A percentile compares a stretch with the other conserved stretches of the same genome.
These are phyloP conservation scores for Sapajus apella DNA, from an alignment of 2,113 vertebrate genomes.

Conservation along the genomic window DNA sequence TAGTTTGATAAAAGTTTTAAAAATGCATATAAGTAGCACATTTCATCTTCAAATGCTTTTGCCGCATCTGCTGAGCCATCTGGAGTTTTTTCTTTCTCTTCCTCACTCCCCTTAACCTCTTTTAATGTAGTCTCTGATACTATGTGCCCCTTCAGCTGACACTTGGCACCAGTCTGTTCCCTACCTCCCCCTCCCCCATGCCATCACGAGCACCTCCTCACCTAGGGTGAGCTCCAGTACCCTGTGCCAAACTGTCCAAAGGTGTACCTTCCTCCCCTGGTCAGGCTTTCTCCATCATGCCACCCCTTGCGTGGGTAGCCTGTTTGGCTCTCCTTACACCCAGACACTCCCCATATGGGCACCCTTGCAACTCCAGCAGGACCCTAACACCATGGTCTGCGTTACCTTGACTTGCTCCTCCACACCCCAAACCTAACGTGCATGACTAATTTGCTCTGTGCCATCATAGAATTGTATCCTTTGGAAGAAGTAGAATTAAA, in stretches of 20 bases:
- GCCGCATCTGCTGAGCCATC: background rate
- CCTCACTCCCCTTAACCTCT: fast-evolving
- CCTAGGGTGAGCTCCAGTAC: too few species aligned
- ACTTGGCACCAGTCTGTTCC: background rate
- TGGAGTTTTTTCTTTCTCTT: too few species aligned
- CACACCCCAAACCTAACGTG: background rate
- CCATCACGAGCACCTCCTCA: too few species aligned
- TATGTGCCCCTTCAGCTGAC: background rate
- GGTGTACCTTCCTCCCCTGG: background rate
- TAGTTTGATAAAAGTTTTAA: background rate
- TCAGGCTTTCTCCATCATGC: background rate
- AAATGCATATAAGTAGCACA: background rate
- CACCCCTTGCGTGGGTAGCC: background rate
- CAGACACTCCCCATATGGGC: too few species aligned
- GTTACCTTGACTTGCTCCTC: too few species aligned
- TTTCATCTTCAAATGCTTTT: background rate
- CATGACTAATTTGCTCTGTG: background rate
- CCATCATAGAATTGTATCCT: background rate
- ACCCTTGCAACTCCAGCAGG: too few species aligned
- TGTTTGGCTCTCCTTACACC: background rate
- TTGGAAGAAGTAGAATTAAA: background rate
- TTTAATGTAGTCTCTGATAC: background rate
- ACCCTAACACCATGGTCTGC: background rate
- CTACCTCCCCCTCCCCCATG: background rate
- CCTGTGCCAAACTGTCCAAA: background rate